Evolutionary conservation across 2,113 vertebrate species (phyloP), one percentile per base, ranked within the genome.

Genomic region (Puma concolor): DNA sequence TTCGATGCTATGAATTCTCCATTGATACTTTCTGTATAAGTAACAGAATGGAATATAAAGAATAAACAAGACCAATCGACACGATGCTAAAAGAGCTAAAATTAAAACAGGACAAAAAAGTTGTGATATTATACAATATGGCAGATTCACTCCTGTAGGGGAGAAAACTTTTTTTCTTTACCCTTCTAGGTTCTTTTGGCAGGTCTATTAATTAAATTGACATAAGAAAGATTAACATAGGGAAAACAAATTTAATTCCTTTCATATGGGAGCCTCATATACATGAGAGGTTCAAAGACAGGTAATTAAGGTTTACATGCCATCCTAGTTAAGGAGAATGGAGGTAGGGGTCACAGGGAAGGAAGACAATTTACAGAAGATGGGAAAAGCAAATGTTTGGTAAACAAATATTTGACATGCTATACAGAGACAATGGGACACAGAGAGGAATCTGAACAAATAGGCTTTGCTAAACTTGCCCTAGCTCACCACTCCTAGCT

Each of bases 1-100:
- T 21, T 93, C 25, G 66, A 44, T 67, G 16, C 64, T 66, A 80
- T 23, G 21, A 87, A 90, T 72, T 94, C 23, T 81, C 69, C 64
- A 67, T 11, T 69, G 76, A 86, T 82, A 77, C 1, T 80, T 23
- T 84, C 91, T 67, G 3, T 8, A n/a, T 88, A 82, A 92, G 54
- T 52, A 74, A 89, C 29, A 92, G 29, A 31, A 84, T 79, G n/a
- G 64, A 91, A 84, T 48, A 63, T 41, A 90, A 95, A 95, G 33
- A 88, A 88, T 38, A 85, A 84, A 27, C 36, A 48, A 93, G 48
- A 84, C 5, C 38, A 93, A 93, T 3, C 27, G 74, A 69, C 0
- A 84, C 23, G 3, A 84, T 11, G 63, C 13, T 50, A n/a, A 57
- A 77, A 84, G 64, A 88, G 29, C 63, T 44, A 81, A 67, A 87